A percentile compares a stretch with the other conserved stretches of the same genome.
These are phyloP conservation scores for Lindbergichthys nudifrons DNA, from an alignment of 2,797 vertebrate genomes.

Conservation along the genomic window DNA sequence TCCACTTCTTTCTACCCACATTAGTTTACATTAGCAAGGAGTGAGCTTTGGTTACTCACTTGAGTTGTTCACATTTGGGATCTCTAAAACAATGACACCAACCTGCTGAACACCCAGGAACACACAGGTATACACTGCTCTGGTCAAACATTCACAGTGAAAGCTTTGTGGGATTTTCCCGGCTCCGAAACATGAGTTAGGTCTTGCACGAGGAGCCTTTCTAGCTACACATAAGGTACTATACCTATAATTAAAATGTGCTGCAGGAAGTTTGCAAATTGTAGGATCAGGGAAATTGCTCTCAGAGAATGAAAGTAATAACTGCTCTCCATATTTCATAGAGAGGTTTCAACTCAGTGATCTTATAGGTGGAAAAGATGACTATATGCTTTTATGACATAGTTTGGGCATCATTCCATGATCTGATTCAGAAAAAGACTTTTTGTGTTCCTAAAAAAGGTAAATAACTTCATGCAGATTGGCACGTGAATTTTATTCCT, in stretches of 20 bases:
- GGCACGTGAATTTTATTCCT: not conserved
- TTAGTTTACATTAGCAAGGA: not conserved
- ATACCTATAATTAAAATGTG: conserved; percentile 81
- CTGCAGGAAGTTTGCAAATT: conserved; percentile 74
- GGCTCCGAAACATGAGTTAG: conserved; percentile 70
- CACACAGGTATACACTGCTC: conserved; percentile 26
- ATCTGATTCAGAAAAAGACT: not conserved
- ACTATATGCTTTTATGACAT: conserved; percentile 1
- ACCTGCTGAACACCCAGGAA: not conserved
- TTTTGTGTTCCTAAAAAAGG: not conserved
- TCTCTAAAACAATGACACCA: conserved; percentile 4
- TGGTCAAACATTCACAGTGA: conserved; percentile 45
- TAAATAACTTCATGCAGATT: not conserved
- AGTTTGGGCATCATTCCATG: conserved; percentile 8
- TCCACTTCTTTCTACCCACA: not conserved
- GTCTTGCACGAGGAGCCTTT: conserved; percentile 64
- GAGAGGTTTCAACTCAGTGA: conserved; percentile 24
- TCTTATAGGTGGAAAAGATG: conserved; percentile 35
- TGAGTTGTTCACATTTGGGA: not conserved
- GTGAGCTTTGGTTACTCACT: no score
- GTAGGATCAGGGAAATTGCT: conserved; percentile 63
- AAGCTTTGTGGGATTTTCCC: conserved; percentile 82
- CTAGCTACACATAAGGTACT: conserved; percentile 51
- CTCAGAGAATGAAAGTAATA: conserved; percentile 59
- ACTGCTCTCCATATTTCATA: conserved; percentile 42